Evolutionary conservation across 2,113 vertebrate species (phyloP), one percentile per base, ranked within the genome.

Genomic region (Notothenia rossii): DNA sequence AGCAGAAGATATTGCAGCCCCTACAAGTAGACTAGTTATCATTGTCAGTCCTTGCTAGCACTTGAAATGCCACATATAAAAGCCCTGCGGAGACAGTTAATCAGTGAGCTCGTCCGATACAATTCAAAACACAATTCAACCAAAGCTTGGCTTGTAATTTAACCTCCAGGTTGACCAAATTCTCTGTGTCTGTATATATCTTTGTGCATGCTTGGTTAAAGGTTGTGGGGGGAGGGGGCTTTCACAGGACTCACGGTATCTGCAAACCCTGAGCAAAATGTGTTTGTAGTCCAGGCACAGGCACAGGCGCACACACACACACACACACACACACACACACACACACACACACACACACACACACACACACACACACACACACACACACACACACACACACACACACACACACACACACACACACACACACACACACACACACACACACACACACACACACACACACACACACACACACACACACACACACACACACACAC

Each of bases 221-320:
- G 54, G 53, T 29, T 68, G 43, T 25, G 45, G 36, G 73, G 62
- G 59, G 40, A 29, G 18, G n/a, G n/a, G 51, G 46, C 13, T 79
- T 9, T 56, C 55, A 79, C 62, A 67, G 72, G 46, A 17, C 22
- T 1, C 22, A 48, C 3, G 43, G 61, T 36, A 29, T 60, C 48
- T 18, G 72, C 65, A 62, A 75, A 75, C 17, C 64, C 70, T 15
- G 17, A 83, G 64, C 49, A 55, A 45, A 66, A 40, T 40, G 69
- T 56, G 63, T 92, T 90, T 66, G 75, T 22, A 86, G 82, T 89
- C 89, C 43, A 53, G 13, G 43, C 83, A 87, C 61, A 53, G 72
- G 51, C 29, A 54, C 14, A 75, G 2, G 2, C 25, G 2, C 83
- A 87, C 61, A 53, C 74, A 55, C 29, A 54, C 14, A 75, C 15